Conservation (phyloP, 2,113 vertebrate genomes). For the Campylomormyrus tamandua region DNA sequence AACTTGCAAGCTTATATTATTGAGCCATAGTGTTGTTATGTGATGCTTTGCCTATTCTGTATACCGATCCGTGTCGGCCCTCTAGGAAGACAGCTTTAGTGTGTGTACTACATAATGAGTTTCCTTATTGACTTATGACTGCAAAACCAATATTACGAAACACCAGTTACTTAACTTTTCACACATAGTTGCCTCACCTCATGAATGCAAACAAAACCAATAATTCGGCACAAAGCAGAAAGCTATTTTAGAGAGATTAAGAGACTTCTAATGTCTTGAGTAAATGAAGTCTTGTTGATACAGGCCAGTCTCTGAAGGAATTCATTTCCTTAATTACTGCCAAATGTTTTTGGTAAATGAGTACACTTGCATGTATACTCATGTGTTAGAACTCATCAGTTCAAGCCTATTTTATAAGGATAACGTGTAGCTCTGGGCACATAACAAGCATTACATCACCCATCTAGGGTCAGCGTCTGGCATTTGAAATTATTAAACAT, state of each 20-base stretch:
- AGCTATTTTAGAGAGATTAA: not conserved
- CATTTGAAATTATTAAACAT: not conserved
- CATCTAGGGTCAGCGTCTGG: not conserved
- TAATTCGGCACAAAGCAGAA: not conserved
- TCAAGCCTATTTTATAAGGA: not conserved
- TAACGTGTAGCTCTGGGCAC: not conserved
- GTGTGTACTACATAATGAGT: not conserved
- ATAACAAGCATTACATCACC: not conserved
- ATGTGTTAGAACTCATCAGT: not conserved
- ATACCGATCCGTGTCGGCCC: not conserved
- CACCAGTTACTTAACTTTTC: not conserved
- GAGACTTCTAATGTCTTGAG: not conserved
- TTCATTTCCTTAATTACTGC: conserved; percentile 4
- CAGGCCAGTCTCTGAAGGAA: not conserved
- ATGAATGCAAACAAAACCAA: not conserved
- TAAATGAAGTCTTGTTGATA: conserved; percentile 3
- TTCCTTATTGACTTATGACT: not conserved
- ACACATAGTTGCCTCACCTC: not conserved
- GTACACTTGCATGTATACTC: not conserved
- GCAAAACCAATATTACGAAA: not conserved
- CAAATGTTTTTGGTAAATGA: not conserved
- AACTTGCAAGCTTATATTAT: not conserved
- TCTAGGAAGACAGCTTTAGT: not conserved
- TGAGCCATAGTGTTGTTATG: not conserved
- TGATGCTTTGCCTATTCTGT: not conserved